Percentiles rank a stretch among this genome's conserved stretches.
Conservation (phyloP, 2,888 invertebrate species). For the Pelosia muscerda region DNA sequence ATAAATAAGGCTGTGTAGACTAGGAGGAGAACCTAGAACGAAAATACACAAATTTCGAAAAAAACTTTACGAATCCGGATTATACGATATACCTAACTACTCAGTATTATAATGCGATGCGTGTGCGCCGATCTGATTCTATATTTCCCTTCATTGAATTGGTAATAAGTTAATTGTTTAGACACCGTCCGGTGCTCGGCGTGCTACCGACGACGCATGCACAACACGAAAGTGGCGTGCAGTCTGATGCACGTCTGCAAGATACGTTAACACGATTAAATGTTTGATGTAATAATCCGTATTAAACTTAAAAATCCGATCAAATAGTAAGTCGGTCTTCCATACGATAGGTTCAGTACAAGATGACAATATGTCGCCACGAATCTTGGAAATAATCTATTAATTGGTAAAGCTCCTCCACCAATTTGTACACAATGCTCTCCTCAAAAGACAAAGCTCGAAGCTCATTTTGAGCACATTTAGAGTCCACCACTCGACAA, state of each 20-base stretch:
- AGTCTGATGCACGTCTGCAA: slow-evolving; percentile 18
- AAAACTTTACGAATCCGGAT: not conserved
- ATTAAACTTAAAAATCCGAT: not conserved
- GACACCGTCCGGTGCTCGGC: slow-evolving; percentile 57
- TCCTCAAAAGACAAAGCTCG: too few species aligned
- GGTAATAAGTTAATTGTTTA: slow-evolving; percentile 76
- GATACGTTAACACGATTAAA: not conserved
- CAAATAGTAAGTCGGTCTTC: not conserved
- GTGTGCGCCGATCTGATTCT: slow-evolving; percentile 58
- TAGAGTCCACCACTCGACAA: too few species aligned
- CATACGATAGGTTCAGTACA: not conserved
- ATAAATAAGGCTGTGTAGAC: too few species aligned
- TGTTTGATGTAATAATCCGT: not conserved
- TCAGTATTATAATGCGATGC: slow-evolving; percentile 55
- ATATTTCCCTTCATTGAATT: slow-evolving; percentile 81
- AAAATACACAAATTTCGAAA: too few species aligned
- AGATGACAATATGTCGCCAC: not conserved
- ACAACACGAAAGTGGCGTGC: slow-evolving; percentile 16
- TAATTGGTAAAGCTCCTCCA: too few species aligned
- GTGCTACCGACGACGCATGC: slow-evolving; percentile 10
- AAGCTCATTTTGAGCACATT: too few species aligned
- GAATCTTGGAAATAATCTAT: too few species aligned
- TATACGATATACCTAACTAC: too few species aligned
- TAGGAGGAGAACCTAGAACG: too few species aligned
- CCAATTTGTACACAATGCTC: too few species aligned